Base-by-base conservation (phyloP, 2,888 invertebrate species). In the Pocota personata region DNA sequence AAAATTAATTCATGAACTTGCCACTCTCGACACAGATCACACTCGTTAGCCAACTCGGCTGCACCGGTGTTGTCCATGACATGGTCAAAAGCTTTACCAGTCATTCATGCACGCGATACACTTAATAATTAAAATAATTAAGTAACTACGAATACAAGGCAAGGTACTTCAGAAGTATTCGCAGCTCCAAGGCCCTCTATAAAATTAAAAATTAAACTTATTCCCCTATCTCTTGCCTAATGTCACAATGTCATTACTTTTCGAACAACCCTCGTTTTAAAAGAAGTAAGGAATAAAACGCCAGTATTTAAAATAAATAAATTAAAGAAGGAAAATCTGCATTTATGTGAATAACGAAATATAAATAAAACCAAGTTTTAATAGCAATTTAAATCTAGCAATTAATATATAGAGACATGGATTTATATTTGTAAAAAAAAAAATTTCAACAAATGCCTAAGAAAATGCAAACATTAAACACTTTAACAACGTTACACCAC, bases 381-480 rank as follows among this genome's bases (percentile, higher is more conserved):
- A 73, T 16, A 83, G 73, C 60, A 62, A 64, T 35, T 64, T 69
- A 37, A 69, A 50, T 79, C 55, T 69, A 73, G 79, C 83, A 79
- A 48, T 52, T 32, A 82, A 78, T 50, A 66, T 3, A 52, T 43
- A 35, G 72, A 72, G 46, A 75, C 60, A 78, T 72, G 57, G 24
- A 75, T 52, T n/a, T 37, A 73, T 14, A 24, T 62, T 37, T 32
- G n/a, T 43, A 16, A 40, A 27, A 48, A 48, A 46, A 58, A 4
- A 30, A 46, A 6, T 35, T 16, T 30, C 48, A 64, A 71, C 19
- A 60, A 46, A 64, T 71, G 64, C 69, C 71, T 71, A 35, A 72
- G 16, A 58, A 30, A 77, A 83, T 62, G 57, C 78, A 78, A 78
- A 79, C 67, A 78, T 73, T 62, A 3, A 84, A 80, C 73, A 79